Base-by-base conservation (phyloP, 1,140 invertebrate species). In the Hyles vespertilio region DNA sequence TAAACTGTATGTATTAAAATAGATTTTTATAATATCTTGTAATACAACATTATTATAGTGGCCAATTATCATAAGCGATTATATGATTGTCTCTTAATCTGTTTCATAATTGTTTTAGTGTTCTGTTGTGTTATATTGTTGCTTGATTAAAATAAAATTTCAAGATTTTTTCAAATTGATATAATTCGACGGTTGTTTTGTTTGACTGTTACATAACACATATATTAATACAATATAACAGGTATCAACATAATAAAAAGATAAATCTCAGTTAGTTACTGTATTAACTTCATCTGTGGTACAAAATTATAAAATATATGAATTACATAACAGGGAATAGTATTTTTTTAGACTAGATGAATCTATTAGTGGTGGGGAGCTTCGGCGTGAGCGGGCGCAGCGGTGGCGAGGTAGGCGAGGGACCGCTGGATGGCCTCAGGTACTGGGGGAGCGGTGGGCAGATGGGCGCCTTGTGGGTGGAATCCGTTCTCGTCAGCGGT, bases 401-500 rank as follows among this genome's bases (percentile, higher is more conserved):
- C 89, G 8, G 86, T 75, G 40, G 85, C 86, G 63, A 91, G 81
- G 70, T 89, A 91, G 51, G 87, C 90, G 36, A 92, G 78, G n/a
- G 89, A 74, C 4, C 84, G 77, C 65, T 87, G 85, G 65, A 90
- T 90, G 59, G 86, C 70, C 51, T 82, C 86, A 3, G 89, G 89
- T 54, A 89, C 81, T 46, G 94, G 94, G 0, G 94, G 94, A 7
- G 94, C 92, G 32, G 91, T 90, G 74, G 93, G 92, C 3, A 93
- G 72, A 70, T 93, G 92, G 48, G 88, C 90, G 43, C 92, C 92
- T 65, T 90, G 81, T 1, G 93, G 91, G 58, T 92, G 92, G 89
- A 92, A 94, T 33, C 94, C 94, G 65, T 94, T 94, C 73, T 95
- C 94, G 69, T 95, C 95, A 62, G 95, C 95, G 44, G 92, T 91